These are phyloP conservation scores for Pangasius krempfi DNA, from an alignment of 2,797 vertebrate genomes.

Conservation along the genomic window DNA sequence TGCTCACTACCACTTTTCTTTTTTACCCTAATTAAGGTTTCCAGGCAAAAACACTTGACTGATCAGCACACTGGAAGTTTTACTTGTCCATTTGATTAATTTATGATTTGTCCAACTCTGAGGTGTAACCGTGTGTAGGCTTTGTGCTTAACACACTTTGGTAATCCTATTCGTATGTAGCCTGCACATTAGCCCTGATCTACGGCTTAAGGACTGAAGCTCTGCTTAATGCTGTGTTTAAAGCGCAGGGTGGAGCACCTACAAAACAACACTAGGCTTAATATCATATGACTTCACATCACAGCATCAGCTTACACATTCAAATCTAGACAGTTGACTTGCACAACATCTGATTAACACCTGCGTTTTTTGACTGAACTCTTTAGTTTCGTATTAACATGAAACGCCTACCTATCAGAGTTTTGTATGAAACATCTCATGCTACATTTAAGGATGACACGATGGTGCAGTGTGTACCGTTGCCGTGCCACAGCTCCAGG, in stretches of 20 bases:
- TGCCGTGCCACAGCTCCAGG: background rate
- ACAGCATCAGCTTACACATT: background rate
- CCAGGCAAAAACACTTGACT: background rate
- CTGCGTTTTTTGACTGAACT: no score
- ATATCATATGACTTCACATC: background rate
- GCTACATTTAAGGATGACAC: background rate
- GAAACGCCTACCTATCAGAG: background rate
- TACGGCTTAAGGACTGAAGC: background rate
- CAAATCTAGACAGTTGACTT: background rate
- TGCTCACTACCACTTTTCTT: background rate
- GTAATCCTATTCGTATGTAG: background rate
- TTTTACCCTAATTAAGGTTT: background rate
- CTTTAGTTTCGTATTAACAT: background rate
- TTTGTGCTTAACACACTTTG: background rate
- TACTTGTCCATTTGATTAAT: background rate
- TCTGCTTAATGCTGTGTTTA: background rate
- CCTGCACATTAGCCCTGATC: background rate
- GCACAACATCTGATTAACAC: background rate
- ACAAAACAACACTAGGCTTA: background rate
- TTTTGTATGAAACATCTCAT: background rate
- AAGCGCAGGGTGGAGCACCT: background rate
- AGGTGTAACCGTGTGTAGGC: background rate
- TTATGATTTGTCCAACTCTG: background rate
- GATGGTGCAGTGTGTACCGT: background rate
- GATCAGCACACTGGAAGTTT: background rate